Base-by-base conservation (phyloP, 1,140 invertebrate genomes). In the Drosophila mauritiana region DNA sequence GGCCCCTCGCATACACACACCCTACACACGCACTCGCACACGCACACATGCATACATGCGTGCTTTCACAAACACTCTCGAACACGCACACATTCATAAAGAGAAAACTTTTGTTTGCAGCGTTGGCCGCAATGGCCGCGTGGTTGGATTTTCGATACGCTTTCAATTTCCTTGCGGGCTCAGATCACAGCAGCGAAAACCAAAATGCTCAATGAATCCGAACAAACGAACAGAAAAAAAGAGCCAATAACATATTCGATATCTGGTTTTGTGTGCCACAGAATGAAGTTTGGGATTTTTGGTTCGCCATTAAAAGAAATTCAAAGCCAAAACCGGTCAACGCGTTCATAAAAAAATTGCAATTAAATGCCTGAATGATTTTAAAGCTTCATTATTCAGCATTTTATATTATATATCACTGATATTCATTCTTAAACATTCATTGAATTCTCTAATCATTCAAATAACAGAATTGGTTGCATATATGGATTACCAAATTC, bases 101-200 rank as follows among this genome's bases (percentile, higher is more conserved):
- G 31, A 27, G 40, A 72, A 68, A 79, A 73, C 51, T 73, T 83
- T 80, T 83, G 76, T 83, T 85, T 85, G 81, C 67, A 39, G 61
- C 77, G 78, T 80, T 75, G 79, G 79, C 76, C 83, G 70, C 83
- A 88, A 64, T 86, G 83, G 81, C 70, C 74, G 82, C 83, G 61
- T 88, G 75, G 75, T 58, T 83, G 79, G 64, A 57, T 76, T 82
- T 59, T 69, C 84, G 79, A 86, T 86, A 69, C 56, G 79, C 79
- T 83, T 86, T 86, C 84, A 88, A 86, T 88, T 83, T 86, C 84
- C 84, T 86, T 83, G 83, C 57, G 61, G 58, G 78, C 65, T 78
- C 67, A 72, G 45, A 48, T 51, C 51, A 59, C 64, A 72, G 65
- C 59, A 67, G 22, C 48, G 49, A 75, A 75, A 63, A 62, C 57